Percentiles rank a stretch among this genome's conserved stretches.
Evolutionary conservation across 2,888 invertebrate genomes (phyloP).

Genomic region (Archaeoteleia sp.): DNA sequence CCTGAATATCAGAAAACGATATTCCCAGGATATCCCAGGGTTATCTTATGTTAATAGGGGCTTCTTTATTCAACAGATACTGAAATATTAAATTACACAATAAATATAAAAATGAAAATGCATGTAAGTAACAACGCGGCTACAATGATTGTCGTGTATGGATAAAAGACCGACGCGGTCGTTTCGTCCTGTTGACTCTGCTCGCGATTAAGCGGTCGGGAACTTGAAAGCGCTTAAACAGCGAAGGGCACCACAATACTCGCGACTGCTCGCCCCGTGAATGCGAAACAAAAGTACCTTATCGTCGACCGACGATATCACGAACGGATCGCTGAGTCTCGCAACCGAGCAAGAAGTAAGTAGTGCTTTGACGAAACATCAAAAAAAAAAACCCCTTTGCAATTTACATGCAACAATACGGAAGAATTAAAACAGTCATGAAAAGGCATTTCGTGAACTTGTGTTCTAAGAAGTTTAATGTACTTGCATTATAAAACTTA

Average conservation of each 20-base stretch:
- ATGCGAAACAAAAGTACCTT: conserved; percentile 54
- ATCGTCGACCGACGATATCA: conserved; percentile 45
- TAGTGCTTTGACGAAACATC: conserved; percentile 43
- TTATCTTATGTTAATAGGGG: too few relatives aligned
- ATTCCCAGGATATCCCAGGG: too few relatives aligned
- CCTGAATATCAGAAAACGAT: too few relatives aligned
- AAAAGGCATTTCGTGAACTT: conserved; percentile 1
- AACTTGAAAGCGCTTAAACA: conserved; percentile 39
- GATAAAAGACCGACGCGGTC: conserved; percentile 7
- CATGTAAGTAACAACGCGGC: conserved; percentile 3
- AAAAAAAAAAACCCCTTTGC: conserved; percentile 31
- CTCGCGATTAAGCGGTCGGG: conserved; percentile 36
- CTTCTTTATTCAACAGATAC: too few relatives aligned
- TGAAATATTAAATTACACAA: too few relatives aligned
- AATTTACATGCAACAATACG: conserved; percentile 20
- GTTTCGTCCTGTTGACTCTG: conserved; percentile 19
- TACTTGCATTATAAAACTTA: too few relatives aligned
- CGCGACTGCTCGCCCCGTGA: conserved; percentile 44
- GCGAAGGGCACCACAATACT: conserved; percentile 39
- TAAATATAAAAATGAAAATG: too few relatives aligned
- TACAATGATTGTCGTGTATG: conserved; percentile 12
- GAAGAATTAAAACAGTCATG: conserved; percentile 15
- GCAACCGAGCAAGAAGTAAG: conserved; percentile 22
- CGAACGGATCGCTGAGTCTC: conserved; percentile 38
- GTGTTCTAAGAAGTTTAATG: not conserved